phyloP scores from a whole-genome alignment of 2,113 vertebrate genomes.

The Semicossyphus pulcher region DNA sequence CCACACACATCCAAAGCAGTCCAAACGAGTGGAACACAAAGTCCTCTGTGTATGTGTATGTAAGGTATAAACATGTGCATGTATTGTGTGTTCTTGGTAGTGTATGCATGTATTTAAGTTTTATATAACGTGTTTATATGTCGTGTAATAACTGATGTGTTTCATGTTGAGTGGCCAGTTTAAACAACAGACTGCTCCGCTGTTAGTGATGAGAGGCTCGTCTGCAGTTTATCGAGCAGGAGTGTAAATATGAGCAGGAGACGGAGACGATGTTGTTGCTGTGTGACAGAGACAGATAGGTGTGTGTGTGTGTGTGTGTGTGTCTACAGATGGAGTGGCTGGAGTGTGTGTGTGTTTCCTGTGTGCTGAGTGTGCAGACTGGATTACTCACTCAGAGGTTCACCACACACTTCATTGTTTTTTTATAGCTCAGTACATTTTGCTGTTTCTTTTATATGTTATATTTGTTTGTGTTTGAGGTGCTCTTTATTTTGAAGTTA shows the following conservation, averaged over 20 bases:
- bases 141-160: not conserved
- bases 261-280: slow-evolving; percentile 10
- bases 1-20: too few species aligned
- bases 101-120: not conserved
- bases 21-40: too few species aligned
- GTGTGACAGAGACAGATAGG: slow-evolving; percentile 1
- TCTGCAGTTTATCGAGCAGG: slow-evolving; percentile 32
- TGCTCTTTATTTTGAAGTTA: too few species aligned
- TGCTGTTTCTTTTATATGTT: too few species aligned
- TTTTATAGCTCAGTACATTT: too few species aligned
- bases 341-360: not conserved
- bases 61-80: too few species aligned
- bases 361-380: too few species aligned
- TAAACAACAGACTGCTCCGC: slow-evolving; percentile 25
- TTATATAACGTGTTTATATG: not conserved
- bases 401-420: too few species aligned
- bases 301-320: slow-evolving; percentile 4
- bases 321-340: slow-evolving; percentile 13
- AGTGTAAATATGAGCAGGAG: slow-evolving; percentile 10
- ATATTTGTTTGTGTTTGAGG: too few species aligned
- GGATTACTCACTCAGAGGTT: too few species aligned
- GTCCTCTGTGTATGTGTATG: too few species aligned
- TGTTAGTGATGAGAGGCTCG: slow-evolving; percentile 2
- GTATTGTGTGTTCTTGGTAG: not conserved
- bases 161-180: slow-evolving; percentile 21